Evolutionary conservation across 2,113 vertebrate species (phyloP), one percentile per base, ranked within the genome.

Genomic region (Arothron firmamentum): DNA sequence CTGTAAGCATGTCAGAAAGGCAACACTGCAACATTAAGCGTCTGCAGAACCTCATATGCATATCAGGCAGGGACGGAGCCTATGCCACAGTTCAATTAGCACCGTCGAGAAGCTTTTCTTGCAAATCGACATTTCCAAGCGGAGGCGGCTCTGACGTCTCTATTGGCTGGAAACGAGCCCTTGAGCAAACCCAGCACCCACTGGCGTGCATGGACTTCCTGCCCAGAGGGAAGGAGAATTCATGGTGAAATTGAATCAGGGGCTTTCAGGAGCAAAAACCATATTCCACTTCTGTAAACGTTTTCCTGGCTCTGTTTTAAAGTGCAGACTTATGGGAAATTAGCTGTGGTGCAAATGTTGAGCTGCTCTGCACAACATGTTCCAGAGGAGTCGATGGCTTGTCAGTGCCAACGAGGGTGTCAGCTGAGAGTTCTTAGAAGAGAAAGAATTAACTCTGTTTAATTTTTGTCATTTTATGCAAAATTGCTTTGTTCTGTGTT

Each of bases 161-260:
- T 45, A 21, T 46, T 51, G 50, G 59, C 52, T 17, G 41, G 53
- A 64, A 47, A 52, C 56, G 53, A 77, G 45, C 31, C 31, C 53
- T 62, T 62, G 67, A 64, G 52, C 15, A 43, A 47, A 60, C 21
- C 73, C 62, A 72, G 43, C 19, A 65, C 53, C 53, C 47, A 51
- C 15, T 41, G 59, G 56, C 56, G 52, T 45, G 38, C 46, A 31
- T 57, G 49, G 62, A 68, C 41, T 48, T 51, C 43, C 12, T 45
- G 15, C 46, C 25, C 16, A 38, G 56, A 49, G 19, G 19, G 17
- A 50, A 63, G 31, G 62, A 47, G 6, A 49, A 52, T 61, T 25
- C 23, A n/a, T 31, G 52, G 12, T 23, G 62, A 54, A 65, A 59
- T 50, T 21, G 21, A 50, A 55, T 51, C 6, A 17, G 41, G 42